Percentiles rank a stretch among this genome's conserved stretches.
Evolutionary conservation across 2,797 vertebrate genomes (phyloP).

Genomic region (Fringilla coelebs): DNA sequence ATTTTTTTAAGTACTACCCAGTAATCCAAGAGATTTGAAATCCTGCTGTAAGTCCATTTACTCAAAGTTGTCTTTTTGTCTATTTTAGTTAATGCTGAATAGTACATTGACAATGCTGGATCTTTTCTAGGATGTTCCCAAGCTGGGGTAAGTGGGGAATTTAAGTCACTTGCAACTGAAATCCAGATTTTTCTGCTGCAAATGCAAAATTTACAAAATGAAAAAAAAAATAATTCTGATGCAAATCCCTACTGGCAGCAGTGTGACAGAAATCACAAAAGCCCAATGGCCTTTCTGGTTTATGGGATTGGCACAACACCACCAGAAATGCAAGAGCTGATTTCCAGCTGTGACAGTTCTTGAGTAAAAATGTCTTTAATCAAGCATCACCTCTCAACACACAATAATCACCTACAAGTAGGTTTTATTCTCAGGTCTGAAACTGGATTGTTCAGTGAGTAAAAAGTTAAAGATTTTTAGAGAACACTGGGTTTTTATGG

Average conservation of each 20-base stretch:
- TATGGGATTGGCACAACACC: background rate
- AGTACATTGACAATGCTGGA: background rate
- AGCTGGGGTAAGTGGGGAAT: background rate
- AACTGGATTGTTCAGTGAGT: background rate
- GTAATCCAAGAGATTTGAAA: background rate
- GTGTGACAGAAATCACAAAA: background rate
- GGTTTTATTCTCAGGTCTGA: background rate
- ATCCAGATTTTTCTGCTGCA: slow-evolving; percentile 1
- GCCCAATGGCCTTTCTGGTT: slow-evolving; percentile 23
- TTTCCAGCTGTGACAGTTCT: slow-evolving; percentile 11
- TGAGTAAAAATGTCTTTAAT: slow-evolving; percentile 15
- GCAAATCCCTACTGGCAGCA: slow-evolving; percentile 40
- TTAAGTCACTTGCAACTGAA: background rate
- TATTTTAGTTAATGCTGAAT: background rate
- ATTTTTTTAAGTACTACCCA: background rate
- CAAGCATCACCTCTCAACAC: background rate
- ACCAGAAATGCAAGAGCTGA: background rate
- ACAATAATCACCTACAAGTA: background rate
- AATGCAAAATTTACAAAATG: background rate
- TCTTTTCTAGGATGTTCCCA: background rate
- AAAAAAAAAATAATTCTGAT: background rate
- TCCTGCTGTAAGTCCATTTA: background rate
- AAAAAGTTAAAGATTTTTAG: background rate
- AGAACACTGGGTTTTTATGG: background rate
- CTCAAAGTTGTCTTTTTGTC: background rate